Evolutionary conservation across 2,797 vertebrate genomes (phyloP), one percentile per base, ranked within the genome.

Genomic region (Tokudaia muenninki): DNA sequence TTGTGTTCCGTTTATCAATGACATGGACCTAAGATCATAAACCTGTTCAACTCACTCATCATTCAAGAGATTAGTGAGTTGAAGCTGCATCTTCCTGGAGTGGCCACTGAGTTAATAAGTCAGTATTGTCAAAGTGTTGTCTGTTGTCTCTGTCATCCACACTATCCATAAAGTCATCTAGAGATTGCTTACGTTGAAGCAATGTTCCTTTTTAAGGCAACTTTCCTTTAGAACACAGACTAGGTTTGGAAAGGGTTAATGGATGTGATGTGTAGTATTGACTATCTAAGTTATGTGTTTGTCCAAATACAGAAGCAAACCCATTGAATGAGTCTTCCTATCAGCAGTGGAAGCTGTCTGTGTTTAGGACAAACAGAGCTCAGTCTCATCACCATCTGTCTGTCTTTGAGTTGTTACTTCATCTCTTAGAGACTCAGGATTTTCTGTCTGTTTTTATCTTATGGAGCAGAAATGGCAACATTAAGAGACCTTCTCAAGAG

Each of bases 381-480:
- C 1, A 94, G 9, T 2, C 17, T 22, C 0, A 44, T 1, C 37
- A 2, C 9, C 87, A 34, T 59, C 57, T 59, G 0, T 72, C 26
- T 44, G 13, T 67, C 52, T 29, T 83, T 37, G 52, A 17, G 26
- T 77, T 37, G n/a, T 65, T 80, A n/a, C 59, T 83, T 80, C n/a
- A 55, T 31, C 4, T 87, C 55, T 91, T 26, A 55, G 22, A 90
- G 21, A 8, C 57, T 92, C 21, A 41, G 41, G 21, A 47, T 6
- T 94, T 91, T 94, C 91, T 41, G 92, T 92, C 22, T 72, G 92
- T 94, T 26, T 70, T 61, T 63, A n/a, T 78, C 70, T 90, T 87
- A 50, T 80, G 90, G 93, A 96, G 93, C n/a, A 92, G 29, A 5
- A 80, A 93, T 93, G 59, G 80, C 4, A 91, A 90, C 88, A 87